phyloP scores from a whole-genome alignment of 2,113 vertebrate genomes.

The Orycteropus afer region DNA sequence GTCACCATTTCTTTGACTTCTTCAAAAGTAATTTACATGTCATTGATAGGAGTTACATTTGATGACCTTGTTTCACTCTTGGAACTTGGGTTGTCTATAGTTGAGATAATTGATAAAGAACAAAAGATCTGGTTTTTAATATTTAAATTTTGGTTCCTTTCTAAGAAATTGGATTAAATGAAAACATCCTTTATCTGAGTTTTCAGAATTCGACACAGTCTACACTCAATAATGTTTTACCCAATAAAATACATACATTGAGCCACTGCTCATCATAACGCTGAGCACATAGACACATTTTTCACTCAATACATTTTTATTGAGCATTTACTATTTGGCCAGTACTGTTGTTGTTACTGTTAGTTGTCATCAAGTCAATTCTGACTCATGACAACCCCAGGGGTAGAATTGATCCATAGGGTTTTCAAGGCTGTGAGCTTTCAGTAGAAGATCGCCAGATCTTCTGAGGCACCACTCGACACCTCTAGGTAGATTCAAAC shows the following conservation, averaged over 20 bases:
- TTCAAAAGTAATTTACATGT: constrained; percentile 28
- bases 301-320: neutral
- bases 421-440: neutral
- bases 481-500: neutral
- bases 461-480: neutral
- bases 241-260: neutral
- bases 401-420: neutral
- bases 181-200: neutral
- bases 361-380: too few relatives aligned
- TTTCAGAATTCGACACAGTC: neutral
- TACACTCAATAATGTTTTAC: neutral
- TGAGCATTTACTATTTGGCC: neutral
- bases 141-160: neutral
- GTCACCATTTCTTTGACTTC: neutral
- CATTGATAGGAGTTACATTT: neutral
- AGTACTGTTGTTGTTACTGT: neutral
- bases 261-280: neutral
- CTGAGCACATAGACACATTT: neutral
- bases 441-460: neutral
- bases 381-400: neutral
- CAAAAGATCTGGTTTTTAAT: constrained; percentile 1
- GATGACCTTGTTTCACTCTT: neutral
- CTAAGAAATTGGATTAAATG: constrained; percentile 4
- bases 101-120: neutral
- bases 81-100: neutral